Evolutionary conservation across 1,140 invertebrate species (phyloP).

Genomic region (Calosoma granatense): DNA sequence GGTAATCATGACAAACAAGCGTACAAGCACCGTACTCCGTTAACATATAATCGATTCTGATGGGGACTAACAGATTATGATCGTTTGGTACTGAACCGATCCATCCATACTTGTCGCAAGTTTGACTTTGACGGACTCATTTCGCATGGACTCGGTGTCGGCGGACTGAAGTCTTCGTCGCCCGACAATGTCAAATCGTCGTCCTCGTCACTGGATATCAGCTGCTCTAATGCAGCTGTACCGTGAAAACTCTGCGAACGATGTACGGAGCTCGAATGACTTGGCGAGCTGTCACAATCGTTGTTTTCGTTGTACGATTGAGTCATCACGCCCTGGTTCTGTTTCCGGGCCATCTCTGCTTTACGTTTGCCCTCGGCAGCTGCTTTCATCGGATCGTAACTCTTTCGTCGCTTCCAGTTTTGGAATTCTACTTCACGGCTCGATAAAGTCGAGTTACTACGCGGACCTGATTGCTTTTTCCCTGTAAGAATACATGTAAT

Average conservation of each 20-base stretch:
- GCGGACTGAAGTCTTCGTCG: slow-evolving; percentile 33
- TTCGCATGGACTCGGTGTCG: slow-evolving; percentile 32
- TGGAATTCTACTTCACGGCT: slow-evolving; percentile 73
- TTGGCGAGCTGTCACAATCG: slow-evolving; percentile 33
- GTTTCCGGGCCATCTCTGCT: slow-evolving; percentile 33
- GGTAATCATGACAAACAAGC: no score
- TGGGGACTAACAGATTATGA: background rate
- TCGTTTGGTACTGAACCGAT: slow-evolving; percentile 18
- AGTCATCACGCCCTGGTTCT: slow-evolving; percentile 23
- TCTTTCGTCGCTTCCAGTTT: slow-evolving; percentile 85
- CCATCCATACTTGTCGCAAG: slow-evolving; percentile 27
- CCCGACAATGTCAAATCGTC: slow-evolving; percentile 32
- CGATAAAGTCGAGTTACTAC: slow-evolving; percentile 53
- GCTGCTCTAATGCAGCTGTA: slow-evolving; percentile 32
- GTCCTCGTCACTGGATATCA: slow-evolving; percentile 30
- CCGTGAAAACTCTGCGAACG: slow-evolving; percentile 36
- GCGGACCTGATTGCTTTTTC: slow-evolving; percentile 40
- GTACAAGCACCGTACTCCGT: no score
- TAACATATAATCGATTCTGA: no score
- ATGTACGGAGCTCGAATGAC: slow-evolving; percentile 35
- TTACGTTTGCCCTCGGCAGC: slow-evolving; percentile 67
- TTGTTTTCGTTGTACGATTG: slow-evolving; percentile 29
- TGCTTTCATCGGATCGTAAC: slow-evolving; percentile 82
- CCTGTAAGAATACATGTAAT: no score
- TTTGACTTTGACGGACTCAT: slow-evolving; percentile 27